Base-by-base conservation (phyloP, 2,888 invertebrate genomes). In the Stenoptilia bipunctidactyla region DNA sequence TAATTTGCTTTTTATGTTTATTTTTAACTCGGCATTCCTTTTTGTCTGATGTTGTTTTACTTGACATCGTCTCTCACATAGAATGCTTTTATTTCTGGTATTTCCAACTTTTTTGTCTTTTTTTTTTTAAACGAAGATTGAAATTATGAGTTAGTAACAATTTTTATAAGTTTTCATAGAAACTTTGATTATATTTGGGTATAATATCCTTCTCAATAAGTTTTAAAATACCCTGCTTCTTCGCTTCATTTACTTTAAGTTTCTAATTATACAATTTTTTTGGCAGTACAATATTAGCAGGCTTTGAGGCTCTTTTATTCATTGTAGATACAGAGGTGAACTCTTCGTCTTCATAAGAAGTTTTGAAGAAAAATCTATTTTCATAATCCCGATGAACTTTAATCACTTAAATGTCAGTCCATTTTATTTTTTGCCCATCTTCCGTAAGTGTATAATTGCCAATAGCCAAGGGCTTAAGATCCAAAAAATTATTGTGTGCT, bases 401-500 rank as follows among this genome's bases (percentile, higher is more conserved):
- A 4, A 43, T 20, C 36, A 34, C 36, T 27, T 39, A 38, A 40
- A 45, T 39, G 37, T 42, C 40, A n/a, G 44, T 25, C 39, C 44
- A 43, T 39, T 39, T 43, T 33, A 44, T 10, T 35, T 40, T 45
- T 27, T 45, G 9, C 20, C 40, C 38, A 44, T 44, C 34, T 15
- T 44, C 44, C 13, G 15, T 30, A 20, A 25, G 39, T 20, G 27
- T 41, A 34, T 41, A 39, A 20, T 44, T 41, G 15, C 41, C 41
- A 5, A 30, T 25, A 41, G 27, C 30, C 38, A 42, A 34, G 40
- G 39, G 13, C 39, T 42, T 45, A 13, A 42, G 25, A 27, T 45
- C 40, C 15, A 43, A 40, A 43, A 45, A 45, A 43, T 15, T 40
- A 13, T 43, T 41, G 41, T 45, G 41, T 15, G 42, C 40, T 13